Evolutionary conservation across 2,797 vertebrate species (phyloP), one percentile per base, ranked within the genome.

Genomic region (Gymnothorax reevesii): DNA sequence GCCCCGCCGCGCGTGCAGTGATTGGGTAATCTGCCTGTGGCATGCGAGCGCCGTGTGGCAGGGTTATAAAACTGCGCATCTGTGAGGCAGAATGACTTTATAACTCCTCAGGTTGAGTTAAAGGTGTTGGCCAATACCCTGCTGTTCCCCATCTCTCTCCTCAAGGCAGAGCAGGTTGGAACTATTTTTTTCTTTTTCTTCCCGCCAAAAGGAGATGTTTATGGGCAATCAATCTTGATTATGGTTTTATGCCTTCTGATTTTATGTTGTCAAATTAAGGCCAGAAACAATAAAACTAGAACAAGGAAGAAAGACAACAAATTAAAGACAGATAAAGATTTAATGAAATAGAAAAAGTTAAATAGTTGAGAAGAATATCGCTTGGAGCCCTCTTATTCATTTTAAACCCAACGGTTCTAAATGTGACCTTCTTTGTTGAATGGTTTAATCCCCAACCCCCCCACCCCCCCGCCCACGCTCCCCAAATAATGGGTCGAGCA

Each of bases 1-100:
- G 33, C 7, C 42, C 49, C 6, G 3, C 73, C 2, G 49, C 17
- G 75, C 42, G 75, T 49, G 73, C 49, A 25, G 7, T 3, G 49
- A 15, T 84, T 84, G 64, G 64, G 83, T 57, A 84, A 84, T 71
- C 20, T 25, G 6, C 4, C 83, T 20, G 42, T 54, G 83, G 83
- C 60, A 84, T 54, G 42, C 64, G 62, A 7, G 49, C 7, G 33
- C 60, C 83, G 22, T 84, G 83, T 60, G 62, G 62, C 83, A 55
- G 25, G 15, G 8, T 9, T 8, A 17, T 71, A 84, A 71, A 84
- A 71, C 33, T 7, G 13, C 27, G 22, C 42, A 52, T 54, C 75
- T 79, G 13, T 9, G 12, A 9, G 60, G 1, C 13, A 1, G 27
- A 33, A 59, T 42, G 13, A 64, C 66, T 84, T 84, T 69, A 84